phyloP scores from a whole-genome alignment of 1,140 invertebrate genomes.

The Arctopsyche grandis region DNA sequence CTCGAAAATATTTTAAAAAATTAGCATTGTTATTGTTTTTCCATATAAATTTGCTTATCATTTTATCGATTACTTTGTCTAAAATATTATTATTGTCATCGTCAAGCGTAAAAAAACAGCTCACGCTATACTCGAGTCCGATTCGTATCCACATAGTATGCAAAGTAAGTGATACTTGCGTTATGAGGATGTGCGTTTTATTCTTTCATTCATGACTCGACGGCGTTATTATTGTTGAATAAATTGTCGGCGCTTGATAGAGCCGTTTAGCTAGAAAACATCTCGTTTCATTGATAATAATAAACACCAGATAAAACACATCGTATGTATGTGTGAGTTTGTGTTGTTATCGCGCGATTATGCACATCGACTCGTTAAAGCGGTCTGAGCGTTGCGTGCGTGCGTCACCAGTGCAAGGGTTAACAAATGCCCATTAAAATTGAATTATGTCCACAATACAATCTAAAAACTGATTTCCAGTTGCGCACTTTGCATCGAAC shows the following conservation, averaged over 20 bases:
- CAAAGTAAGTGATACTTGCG: background rate
- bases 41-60: too few species aligned
- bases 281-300: background rate
- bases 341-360: slow-evolving; percentile 3
- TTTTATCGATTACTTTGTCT: too few species aligned
- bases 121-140: background rate
- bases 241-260: too few species aligned
- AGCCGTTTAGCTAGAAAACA: too few species aligned
- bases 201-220: too few species aligned
- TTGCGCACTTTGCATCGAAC: background rate
- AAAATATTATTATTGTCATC: too few species aligned
- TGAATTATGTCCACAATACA: background rate
- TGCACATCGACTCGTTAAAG: background rate
- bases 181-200: background rate
- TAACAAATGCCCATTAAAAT: slow-evolving; percentile 15
- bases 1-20: too few species aligned
- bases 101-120: background rate
- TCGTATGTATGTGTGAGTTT: background rate
- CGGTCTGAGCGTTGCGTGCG: background rate
- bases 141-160: background rate
- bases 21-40: too few species aligned
- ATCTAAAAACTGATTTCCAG: background rate
- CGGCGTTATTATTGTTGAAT: too few species aligned
- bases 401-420: slow-evolving; percentile 21
- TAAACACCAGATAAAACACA: background rate